These are phyloP conservation scores for Sesamia nonagrioides DNA, from an alignment of 1,140 invertebrate genomes.

Conservation along the genomic window DNA sequence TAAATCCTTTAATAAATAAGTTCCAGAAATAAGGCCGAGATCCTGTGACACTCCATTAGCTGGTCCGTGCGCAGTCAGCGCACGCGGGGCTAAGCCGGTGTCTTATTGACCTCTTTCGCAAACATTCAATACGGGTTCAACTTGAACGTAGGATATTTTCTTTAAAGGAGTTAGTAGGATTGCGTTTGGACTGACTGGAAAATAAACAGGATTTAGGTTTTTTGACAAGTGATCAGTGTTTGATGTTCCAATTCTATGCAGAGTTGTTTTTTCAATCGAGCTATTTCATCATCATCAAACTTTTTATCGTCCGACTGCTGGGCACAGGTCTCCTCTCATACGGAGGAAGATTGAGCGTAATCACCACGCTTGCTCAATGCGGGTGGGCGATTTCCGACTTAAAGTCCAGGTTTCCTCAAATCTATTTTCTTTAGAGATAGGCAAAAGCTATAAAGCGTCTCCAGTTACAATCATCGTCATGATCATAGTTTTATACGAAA, in stretches of 20 bases:
- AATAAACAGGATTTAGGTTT: background rate
- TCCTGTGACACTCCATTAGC: constrained; percentile 16
- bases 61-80: constrained; percentile 15
- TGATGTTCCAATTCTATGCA: background rate
- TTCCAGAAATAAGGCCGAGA: background rate
- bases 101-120: constrained; percentile 30
- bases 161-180: constrained; percentile 7
- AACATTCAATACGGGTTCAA: constrained; percentile 11
- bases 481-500: too few relatives aligned
- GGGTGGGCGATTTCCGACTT: too few relatives aligned
- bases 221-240: background rate
- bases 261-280: too few relatives aligned
- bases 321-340: too few relatives aligned
- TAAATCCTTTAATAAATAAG: constrained; percentile 13
- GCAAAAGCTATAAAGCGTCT: too few relatives aligned
- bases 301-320: too few relatives aligned
- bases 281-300: too few relatives aligned
- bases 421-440: too few relatives aligned
- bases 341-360: too few relatives aligned
- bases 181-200: constrained; percentile 5
- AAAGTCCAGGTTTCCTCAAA: too few relatives aligned
- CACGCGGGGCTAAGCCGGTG: constrained; percentile 11
- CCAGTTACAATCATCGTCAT: too few relatives aligned
- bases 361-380: too few relatives aligned
- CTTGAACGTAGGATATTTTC: constrained; percentile 1